Conservation (phyloP, 2,888 invertebrate genomes). For the Hypercompe scribonia region DNA sequence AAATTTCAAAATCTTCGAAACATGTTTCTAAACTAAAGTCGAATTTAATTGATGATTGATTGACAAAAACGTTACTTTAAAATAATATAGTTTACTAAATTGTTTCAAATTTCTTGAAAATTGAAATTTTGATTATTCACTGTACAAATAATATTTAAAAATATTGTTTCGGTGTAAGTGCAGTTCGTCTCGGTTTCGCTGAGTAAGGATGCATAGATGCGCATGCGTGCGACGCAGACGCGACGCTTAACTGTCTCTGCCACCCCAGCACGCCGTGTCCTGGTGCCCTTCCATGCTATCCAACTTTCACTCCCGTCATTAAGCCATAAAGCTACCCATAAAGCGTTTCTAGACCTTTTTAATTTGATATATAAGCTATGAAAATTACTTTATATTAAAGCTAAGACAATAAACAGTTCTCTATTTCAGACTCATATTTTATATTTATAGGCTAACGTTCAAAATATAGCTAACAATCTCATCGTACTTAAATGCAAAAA, state of each 20-base stretch:
- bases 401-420: not conserved
- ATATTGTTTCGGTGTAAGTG: slow-evolving; percentile 59
- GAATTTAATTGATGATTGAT: no score
- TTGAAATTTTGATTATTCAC: no score
- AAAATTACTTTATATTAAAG: not conserved
- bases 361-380: slow-evolving; percentile 8
- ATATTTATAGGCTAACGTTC: not conserved
- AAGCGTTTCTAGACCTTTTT: slow-evolving; percentile 21
- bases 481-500: not conserved
- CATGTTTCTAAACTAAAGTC: no score
- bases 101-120: no score
- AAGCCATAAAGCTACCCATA: slow-evolving; percentile 55
- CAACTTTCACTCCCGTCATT: slow-evolving; percentile 79
- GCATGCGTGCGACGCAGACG: slow-evolving; percentile 65
- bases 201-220: slow-evolving; percentile 61
- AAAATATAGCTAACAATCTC: not conserved
- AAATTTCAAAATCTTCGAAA: not conserved
- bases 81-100: no score
- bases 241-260: slow-evolving; percentile 35
- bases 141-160: not conserved
- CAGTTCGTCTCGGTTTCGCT: slow-evolving; percentile 44
- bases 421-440: not conserved
- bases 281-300: slow-evolving; percentile 79
- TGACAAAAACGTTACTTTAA: no score
- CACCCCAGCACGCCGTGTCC: slow-evolving; percentile 69